Evolutionary conservation across 2,113 vertebrate genomes (phyloP).

Genomic region (Ictalurus punctatus): DNA sequence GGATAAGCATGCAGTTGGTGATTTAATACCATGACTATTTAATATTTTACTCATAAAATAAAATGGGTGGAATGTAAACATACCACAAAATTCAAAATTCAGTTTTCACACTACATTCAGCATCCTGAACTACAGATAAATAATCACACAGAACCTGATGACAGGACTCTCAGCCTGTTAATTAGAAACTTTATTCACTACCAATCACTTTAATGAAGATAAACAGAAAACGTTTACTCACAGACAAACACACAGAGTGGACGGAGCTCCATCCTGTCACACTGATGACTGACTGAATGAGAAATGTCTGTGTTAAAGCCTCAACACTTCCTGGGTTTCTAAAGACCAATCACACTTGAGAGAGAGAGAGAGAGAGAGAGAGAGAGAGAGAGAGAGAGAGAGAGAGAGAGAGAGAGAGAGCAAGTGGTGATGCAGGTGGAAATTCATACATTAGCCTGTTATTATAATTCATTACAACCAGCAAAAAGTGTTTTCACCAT

Average conservation of each 20-base stretch:
- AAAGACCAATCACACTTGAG: neutral
- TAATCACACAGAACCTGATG: neutral
- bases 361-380: neutral
- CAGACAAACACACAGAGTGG: conserved; percentile 2
- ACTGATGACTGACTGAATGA: conserved; percentile 1
- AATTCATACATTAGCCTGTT: neutral
- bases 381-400: neutral
- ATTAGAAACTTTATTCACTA: neutral
- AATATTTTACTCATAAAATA: no score
- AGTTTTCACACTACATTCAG: neutral
- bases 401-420: neutral
- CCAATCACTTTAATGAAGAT: neutral
- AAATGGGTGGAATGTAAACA: no score
- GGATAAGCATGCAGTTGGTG: no score
- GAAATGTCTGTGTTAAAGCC: neutral
- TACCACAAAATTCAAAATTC: no score
- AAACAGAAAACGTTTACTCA: conserved; percentile 16
- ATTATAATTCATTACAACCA: neutral
- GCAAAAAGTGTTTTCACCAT: no score
- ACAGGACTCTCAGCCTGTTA: no score
- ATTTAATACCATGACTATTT: no score
- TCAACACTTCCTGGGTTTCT: neutral
- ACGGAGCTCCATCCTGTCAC: neutral
- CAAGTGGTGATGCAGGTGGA: neutral
- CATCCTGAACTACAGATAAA: neutral